Evolutionary conservation across 2,797 vertebrate species (phyloP).

Genomic region (Etheostoma perlongum): DNA sequence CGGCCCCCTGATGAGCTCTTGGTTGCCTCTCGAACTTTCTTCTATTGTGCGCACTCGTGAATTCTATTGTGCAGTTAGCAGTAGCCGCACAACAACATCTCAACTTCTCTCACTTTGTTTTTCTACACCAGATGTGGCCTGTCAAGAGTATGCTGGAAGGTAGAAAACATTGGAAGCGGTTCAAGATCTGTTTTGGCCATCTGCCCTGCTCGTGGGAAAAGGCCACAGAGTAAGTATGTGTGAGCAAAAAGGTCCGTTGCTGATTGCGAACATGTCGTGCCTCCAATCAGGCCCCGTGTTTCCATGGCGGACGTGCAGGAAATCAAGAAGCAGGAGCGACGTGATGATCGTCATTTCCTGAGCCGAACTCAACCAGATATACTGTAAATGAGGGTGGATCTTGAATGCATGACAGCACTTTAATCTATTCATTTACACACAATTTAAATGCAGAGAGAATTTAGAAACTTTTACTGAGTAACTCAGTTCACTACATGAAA

Average conservation of each 20-base stretch:
- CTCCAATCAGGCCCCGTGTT: not conserved
- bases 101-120: constrained; percentile 8
- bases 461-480: not conserved
- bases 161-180: constrained; percentile 8
- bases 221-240: constrained; percentile 22
- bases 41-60: not conserved
- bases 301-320: not conserved
- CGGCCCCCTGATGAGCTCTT: constrained; percentile 19
- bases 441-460: not conserved
- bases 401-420: constrained; percentile 2
- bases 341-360: constrained; percentile 24
- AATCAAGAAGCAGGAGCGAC: not conserved
- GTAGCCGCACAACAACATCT: not conserved
- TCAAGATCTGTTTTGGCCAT: constrained; percentile 40
- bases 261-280: not conserved
- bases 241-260: constrained; percentile 16
- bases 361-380: constrained; percentile 3
- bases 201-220: constrained; percentile 40
- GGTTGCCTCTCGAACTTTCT: constrained; percentile 16
- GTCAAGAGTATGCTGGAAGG: not conserved
- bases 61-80: constrained; percentile 15
- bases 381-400: constrained; percentile 1
- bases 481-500: constrained; percentile 15
- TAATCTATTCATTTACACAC: not conserved
- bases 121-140: constrained; percentile 14